These are phyloP conservation scores for Microcebus tavaratra DNA, from an alignment of 2,113 vertebrate species.

Conservation along the genomic window DNA sequence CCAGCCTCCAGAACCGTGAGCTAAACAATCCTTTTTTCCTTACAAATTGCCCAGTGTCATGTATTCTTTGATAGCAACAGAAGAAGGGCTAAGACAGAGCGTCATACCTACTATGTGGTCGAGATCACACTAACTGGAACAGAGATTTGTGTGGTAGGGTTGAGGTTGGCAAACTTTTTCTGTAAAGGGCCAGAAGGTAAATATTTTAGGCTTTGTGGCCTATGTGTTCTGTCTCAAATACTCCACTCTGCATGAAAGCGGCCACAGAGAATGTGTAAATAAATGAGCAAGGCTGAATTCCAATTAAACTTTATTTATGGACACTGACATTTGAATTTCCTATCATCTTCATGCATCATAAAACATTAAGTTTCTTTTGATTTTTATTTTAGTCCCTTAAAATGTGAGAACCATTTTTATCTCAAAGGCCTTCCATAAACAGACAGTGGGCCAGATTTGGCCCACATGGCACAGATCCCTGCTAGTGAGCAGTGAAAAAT, in stretches of 20 bases:
- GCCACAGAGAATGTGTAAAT: not conserved
- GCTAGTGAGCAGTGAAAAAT: not conserved
- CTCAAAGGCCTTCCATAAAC: not conserved
- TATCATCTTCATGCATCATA: conserved; percentile 18
- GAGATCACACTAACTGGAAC: not conserved
- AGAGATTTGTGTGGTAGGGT: not conserved
- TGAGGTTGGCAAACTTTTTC: not conserved
- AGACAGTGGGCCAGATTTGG: not conserved
- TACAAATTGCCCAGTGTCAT: not conserved
- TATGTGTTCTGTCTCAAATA: conserved; percentile 27
- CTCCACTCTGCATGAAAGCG: not conserved
- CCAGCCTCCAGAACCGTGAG: not conserved
- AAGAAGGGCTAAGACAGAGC: not conserved
- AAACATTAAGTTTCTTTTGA: conserved; percentile 40
- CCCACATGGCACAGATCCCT: not conserved
- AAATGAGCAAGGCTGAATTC: not conserved
- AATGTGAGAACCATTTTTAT: not conserved
- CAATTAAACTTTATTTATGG: conserved; percentile 42
- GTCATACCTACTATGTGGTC: not conserved
- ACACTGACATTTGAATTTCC: conserved; percentile 2
- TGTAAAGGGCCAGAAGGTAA: not conserved
- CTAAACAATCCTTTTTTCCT: not conserved
- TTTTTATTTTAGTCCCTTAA: conserved; percentile 23
- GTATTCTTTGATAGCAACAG: not conserved
- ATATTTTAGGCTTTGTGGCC: not conserved